phyloP scores from a whole-genome alignment of 2,797 vertebrate genomes.

The Enteromius fasciolatus region DNA sequence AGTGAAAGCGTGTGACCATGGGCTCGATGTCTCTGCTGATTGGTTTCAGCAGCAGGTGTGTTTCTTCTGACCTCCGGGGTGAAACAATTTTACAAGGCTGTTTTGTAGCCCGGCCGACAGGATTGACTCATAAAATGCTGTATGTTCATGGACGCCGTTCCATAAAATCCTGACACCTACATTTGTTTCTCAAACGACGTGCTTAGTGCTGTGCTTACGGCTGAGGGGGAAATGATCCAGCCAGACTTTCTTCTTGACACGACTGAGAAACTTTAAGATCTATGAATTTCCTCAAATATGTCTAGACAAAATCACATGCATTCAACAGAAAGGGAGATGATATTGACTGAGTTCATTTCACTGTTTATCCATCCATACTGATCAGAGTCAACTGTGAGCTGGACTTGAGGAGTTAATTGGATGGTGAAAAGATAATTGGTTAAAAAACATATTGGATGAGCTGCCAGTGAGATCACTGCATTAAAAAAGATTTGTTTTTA shows the following conservation, averaged over 20 bases:
- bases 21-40: conserved; percentile 47
- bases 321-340: neutral
- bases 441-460: neutral
- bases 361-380: neutral
- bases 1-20: conserved; percentile 45
- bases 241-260: conserved; percentile 9
- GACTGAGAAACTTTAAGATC: conserved; percentile 6
- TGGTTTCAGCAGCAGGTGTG: conserved; percentile 60
- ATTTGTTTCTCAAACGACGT: conserved; percentile 53
- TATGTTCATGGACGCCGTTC: conserved; percentile 61
- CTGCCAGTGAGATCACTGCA: neutral
- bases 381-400: neutral
- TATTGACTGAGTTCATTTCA: neutral
- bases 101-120: conserved; percentile 45
- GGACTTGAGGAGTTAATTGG: neutral
- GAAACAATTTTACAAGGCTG: conserved; percentile 60
- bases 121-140: conserved; percentile 64
- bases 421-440: neutral
- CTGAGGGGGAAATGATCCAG: neutral
- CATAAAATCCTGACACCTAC: conserved; percentile 58
- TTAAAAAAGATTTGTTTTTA: too few species aligned
- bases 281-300: neutral
- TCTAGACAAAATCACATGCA: neutral
- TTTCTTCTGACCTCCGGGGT: conserved; percentile 63
- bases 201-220: conserved; percentile 39